phyloP scores from a whole-genome alignment of 1,140 invertebrate genomes.

The Theocolax elegans region DNA sequence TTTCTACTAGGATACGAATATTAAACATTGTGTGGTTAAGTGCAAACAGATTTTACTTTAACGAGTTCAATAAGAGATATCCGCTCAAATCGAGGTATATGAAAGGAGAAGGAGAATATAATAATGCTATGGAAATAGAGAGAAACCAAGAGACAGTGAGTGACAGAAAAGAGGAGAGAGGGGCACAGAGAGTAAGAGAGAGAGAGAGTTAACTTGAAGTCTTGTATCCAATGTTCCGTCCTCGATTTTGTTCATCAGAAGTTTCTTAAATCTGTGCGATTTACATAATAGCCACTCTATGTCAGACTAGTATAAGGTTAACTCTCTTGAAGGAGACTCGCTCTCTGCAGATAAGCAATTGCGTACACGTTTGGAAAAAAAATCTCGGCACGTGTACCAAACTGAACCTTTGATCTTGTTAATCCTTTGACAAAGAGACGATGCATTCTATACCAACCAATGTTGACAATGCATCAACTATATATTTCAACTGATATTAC shows the following conservation, averaged over 20 bases:
- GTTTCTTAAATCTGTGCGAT: conserved; percentile 13
- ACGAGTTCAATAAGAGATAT: too few relatives aligned
- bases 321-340: conserved; percentile 16
- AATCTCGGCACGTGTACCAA: conserved; percentile 14
- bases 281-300: conserved; percentile 4
- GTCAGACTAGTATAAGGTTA: conserved; percentile 21
- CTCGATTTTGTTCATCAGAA: conserved; percentile 14
- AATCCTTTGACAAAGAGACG: too few relatives aligned
- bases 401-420: not conserved
- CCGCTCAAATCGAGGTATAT: conserved; percentile 5
- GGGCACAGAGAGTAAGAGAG: not conserved
- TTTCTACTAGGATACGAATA: too few relatives aligned
- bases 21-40: too few relatives aligned
- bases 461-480: too few relatives aligned
- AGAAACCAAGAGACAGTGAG: not conserved
- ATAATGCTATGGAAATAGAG: not conserved
- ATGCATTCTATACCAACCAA: too few relatives aligned
- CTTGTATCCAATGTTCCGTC: not conserved
- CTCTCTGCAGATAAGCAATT: conserved; percentile 28
- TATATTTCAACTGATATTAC: too few relatives aligned
- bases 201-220: not conserved
- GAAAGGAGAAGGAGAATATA: not conserved
- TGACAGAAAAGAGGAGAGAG: not conserved
- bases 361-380: conserved; percentile 3
- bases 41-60: too few relatives aligned